Evolutionary conservation across 2,888 invertebrate genomes (phyloP), one percentile per base, ranked within the genome.

Genomic region (Osmoderma eremita): DNA sequence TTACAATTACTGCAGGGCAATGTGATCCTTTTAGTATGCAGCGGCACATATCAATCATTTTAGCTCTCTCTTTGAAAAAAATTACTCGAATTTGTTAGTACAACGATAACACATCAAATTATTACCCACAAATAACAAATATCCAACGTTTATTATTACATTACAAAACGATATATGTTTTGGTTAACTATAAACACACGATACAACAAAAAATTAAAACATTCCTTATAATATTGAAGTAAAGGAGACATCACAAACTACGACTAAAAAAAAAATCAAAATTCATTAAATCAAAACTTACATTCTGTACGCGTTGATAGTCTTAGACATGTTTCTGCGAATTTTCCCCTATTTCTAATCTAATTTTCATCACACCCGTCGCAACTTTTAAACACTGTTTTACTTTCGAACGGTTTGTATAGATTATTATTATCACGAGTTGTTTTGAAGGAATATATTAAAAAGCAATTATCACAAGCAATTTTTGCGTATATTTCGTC

Each of bases 241-340:
- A 63, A 51, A 41, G 15, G 49, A 70, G 66, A 67, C 72, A 72
- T 70, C 70, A 68, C 62, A 67, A 68, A 67, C 67, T 66, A 66
- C 73, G 66, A 73, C 12, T 12, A 73, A 71, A 61, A 72, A 36
- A 73, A 69, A 50, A 49, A 68, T 12, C 10, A 30, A 30, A 30
- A 30, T 10, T 30, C 30, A 30, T 6, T 5, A 30, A 10, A 30
- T 30, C 6, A 65, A 78, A 87, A 91, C 92, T 93, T 86, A 93
- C 93, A 93, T 92, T 88, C 93, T 90, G 85, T 93, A 93, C 80
- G 92, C 92, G 87, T 93, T 93, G 82, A 93, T 89, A 82, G 92
- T 92, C 87, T 92, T 93, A 85, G 93, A 93, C 91, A 92, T 92
- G 83, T 86, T 88, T 66, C 56, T 64, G 51, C 50, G 42, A 50